Evolutionary conservation across 2,888 invertebrate species (phyloP).

Genomic region (Harpalus rufipes): DNA sequence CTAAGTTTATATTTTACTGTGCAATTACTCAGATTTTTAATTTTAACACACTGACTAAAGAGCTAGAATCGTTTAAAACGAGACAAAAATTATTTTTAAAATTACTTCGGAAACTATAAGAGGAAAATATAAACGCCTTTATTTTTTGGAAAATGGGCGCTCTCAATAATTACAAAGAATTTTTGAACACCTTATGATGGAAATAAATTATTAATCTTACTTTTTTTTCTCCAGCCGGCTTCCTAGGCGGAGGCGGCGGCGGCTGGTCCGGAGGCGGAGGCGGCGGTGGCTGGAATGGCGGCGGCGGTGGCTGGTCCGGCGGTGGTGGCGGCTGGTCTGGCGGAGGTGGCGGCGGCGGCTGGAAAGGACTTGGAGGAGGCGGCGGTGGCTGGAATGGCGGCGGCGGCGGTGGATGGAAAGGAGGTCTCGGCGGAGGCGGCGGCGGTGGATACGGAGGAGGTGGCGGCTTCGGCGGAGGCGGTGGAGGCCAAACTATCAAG

Average conservation of each 20-base stretch:
- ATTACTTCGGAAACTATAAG: too few relatives aligned
- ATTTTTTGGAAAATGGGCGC: too few relatives aligned
- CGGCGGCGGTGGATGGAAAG: constrained; percentile 66
- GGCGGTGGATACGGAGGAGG: constrained; percentile 64
- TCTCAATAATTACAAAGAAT: too few relatives aligned
- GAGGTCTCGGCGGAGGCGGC: constrained; percentile 65
- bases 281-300: constrained; percentile 70
- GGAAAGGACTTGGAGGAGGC: constrained; percentile 68
- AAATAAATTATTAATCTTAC: neutral
- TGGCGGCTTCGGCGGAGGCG: constrained; percentile 65
- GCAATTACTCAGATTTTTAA: too few relatives aligned
- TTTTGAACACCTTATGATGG: neutral
- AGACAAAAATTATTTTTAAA: too few relatives aligned
- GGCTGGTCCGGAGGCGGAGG: constrained; percentile 70
- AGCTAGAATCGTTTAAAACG: too few relatives aligned
- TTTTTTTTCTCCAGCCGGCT: constrained; percentile 70
- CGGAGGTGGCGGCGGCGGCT: constrained; percentile 70
- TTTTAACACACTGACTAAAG: too few relatives aligned
- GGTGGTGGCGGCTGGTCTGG: constrained; percentile 70
- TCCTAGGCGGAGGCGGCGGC: constrained; percentile 70
- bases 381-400: constrained; percentile 66
- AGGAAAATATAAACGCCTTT: too few relatives aligned
- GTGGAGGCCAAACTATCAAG: constrained; percentile 70
- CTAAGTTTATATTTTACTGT: too few relatives aligned
- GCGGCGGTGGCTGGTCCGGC: constrained; percentile 47